These are phyloP conservation scores for Cossypha niveicapilla DNA, from an alignment of 2,797 vertebrate genomes.

Conservation along the genomic window DNA sequence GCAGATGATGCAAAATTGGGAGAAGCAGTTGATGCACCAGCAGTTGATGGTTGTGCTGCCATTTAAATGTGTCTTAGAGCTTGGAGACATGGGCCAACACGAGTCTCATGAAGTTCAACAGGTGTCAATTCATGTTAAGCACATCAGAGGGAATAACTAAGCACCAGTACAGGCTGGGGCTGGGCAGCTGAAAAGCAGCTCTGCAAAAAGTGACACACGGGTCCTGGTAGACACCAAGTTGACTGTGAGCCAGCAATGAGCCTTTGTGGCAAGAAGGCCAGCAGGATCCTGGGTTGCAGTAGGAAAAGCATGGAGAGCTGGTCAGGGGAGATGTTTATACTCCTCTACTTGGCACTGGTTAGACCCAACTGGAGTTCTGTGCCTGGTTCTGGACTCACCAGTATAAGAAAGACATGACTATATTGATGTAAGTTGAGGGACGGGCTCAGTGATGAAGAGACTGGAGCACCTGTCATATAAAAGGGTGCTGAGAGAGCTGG, in stretches of 20 bases:
- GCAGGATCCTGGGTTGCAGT: not conserved
- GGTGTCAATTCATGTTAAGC: not conserved
- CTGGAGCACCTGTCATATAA: not conserved
- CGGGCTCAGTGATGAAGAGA: not conserved
- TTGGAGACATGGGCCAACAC: not conserved
- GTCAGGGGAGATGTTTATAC: not conserved
- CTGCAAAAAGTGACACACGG: not conserved
- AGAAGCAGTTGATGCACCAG: too few species aligned
- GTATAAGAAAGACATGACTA: not conserved
- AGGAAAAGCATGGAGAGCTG: not conserved
- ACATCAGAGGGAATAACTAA: not conserved
- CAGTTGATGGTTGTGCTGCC: not conserved
- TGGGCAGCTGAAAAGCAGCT: not conserved
- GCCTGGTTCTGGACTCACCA: not conserved
- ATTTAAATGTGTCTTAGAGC: not conserved
- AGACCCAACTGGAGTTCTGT: not conserved
- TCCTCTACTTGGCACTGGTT: not conserved
- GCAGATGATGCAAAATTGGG: not conserved
- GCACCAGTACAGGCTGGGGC: not conserved
- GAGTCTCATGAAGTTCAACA: not conserved
- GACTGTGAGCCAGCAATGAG: not conserved
- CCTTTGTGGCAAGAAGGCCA: not conserved
- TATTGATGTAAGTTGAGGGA: not conserved
- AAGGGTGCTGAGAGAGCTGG: not conserved
- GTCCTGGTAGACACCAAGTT: not conserved